These are phyloP conservation scores for Gymnorhina tibicen DNA, from an alignment of 2,113 vertebrate genomes.

Conservation along the genomic window DNA sequence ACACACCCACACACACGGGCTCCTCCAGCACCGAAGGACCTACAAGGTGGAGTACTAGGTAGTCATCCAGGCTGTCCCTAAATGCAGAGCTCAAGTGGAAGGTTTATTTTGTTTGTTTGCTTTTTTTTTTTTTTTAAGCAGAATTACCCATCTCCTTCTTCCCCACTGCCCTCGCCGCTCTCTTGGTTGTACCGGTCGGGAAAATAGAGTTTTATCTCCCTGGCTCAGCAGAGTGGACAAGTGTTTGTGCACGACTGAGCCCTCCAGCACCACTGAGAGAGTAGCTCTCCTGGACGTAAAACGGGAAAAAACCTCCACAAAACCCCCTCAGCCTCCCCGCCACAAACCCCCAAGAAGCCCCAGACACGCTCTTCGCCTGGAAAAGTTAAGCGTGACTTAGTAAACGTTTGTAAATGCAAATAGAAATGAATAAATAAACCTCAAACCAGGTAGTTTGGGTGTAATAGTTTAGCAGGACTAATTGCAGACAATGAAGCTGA, in stretches of 20 bases:
- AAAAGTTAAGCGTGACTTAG: conserved; percentile 20
- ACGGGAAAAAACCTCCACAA: background rate
- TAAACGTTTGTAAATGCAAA: conserved; percentile 56
- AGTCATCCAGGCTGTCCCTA: background rate
- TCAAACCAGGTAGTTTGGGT: conserved; percentile 77
- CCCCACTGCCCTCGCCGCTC: background rate
- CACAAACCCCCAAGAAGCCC: background rate
- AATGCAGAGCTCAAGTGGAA: background rate
- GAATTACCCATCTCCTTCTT: background rate
- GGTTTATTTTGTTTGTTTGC: fast-evolving
- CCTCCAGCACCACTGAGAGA: background rate
- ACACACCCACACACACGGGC: fast-evolving
- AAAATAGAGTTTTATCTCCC: background rate
- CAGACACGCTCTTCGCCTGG: background rate
- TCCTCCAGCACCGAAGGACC: background rate
- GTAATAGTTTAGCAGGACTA: conserved; percentile 82
- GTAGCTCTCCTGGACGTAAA: background rate
- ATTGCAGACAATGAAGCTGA: conserved; percentile 87
- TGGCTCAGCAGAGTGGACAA: background rate
- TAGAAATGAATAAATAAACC: conserved; percentile 74
- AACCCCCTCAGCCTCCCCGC: too few species aligned
- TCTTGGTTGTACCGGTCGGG: background rate
- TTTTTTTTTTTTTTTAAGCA: background rate
- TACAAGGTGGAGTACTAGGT: background rate
- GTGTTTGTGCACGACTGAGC: background rate